Evolutionary conservation across 1,140 invertebrate species (phyloP).

Genomic region (Bombus pascuorum): DNA sequence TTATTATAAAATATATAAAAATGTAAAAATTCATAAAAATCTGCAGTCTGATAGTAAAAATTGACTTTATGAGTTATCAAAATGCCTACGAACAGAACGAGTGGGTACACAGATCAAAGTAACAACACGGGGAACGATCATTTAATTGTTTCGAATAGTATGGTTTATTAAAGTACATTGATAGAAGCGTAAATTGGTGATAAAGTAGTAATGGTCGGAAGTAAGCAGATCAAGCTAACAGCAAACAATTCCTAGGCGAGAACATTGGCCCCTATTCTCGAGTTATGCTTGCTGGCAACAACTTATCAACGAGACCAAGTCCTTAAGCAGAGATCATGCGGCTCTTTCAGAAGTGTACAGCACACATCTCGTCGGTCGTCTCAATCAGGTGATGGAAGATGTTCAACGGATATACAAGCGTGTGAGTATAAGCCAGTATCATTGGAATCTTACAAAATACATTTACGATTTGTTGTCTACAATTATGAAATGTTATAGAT

Average conservation of each 20-base stretch:
- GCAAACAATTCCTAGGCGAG: slow-evolving; percentile 85
- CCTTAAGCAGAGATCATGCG: slow-evolving; percentile 93
- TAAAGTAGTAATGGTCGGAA: not conserved
- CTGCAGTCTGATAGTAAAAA: too few relatives aligned
- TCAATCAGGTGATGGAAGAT: slow-evolving; percentile 94
- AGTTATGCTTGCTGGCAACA: slow-evolving; percentile 96
- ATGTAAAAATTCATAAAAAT: too few relatives aligned
- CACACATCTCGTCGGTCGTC: slow-evolving; percentile 90
- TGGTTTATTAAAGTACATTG: too few relatives aligned
- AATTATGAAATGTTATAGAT: not conserved
- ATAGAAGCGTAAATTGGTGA: not conserved
- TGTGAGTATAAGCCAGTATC: slow-evolving; percentile 81
- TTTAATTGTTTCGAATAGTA: too few relatives aligned
- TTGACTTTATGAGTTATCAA: too few relatives aligned
- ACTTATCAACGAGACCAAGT: slow-evolving; percentile 92
- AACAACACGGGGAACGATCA: too few relatives aligned
- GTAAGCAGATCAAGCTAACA: not conserved
- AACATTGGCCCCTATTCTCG: slow-evolving; percentile 96
- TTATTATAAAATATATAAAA: too few relatives aligned
- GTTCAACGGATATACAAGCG: slow-evolving; percentile 94
- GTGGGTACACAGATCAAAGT: too few relatives aligned
- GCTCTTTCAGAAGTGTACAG: slow-evolving; percentile 94
- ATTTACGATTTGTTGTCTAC: not conserved
- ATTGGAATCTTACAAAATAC: slow-evolving; percentile 3
- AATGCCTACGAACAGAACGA: too few relatives aligned